Evolutionary conservation across 2,113 vertebrate species (phyloP).

Genomic region (Tringa solitaria): DNA sequence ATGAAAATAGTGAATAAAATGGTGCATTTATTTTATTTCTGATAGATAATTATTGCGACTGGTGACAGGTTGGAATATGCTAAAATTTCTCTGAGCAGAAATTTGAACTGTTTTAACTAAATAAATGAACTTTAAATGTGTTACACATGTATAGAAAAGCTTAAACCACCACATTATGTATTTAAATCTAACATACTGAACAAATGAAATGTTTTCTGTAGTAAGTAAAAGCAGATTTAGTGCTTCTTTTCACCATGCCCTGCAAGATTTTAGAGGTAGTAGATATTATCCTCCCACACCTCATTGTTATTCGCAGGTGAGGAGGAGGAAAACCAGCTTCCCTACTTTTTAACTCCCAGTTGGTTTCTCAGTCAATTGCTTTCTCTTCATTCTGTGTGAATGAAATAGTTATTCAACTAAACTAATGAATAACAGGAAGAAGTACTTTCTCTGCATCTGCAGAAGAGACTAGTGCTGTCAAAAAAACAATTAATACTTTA

Average conservation of each 20-base stretch:
- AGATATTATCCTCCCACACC: conserved; percentile 18
- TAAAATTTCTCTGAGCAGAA: neutral
- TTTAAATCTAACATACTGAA: neutral
- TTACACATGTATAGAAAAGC: neutral
- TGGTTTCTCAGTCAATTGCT: conserved; percentile 17
- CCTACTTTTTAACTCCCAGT: conserved; percentile 21
- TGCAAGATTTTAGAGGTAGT: neutral
- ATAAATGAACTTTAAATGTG: neutral
- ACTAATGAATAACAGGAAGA: neutral
- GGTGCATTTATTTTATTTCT: neutral
- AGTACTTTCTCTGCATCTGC: conserved; percentile 5
- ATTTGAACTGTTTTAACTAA: neutral
- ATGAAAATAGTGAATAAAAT: neutral
- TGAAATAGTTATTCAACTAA: conserved; percentile 19
- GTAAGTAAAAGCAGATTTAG: neutral
- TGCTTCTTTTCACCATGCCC: neutral
- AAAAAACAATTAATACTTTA: neutral
- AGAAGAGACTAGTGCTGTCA: neutral
- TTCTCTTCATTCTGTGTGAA: conserved; percentile 19
- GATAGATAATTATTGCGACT: neutral
- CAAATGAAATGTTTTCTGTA: neutral
- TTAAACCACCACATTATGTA: neutral
- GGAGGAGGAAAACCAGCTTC: conserved; percentile 40
- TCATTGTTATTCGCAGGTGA: conserved; percentile 26
- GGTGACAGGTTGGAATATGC: neutral